Base-by-base conservation (phyloP, 2,888 invertebrate species). In the Parnassius apollo region DNA sequence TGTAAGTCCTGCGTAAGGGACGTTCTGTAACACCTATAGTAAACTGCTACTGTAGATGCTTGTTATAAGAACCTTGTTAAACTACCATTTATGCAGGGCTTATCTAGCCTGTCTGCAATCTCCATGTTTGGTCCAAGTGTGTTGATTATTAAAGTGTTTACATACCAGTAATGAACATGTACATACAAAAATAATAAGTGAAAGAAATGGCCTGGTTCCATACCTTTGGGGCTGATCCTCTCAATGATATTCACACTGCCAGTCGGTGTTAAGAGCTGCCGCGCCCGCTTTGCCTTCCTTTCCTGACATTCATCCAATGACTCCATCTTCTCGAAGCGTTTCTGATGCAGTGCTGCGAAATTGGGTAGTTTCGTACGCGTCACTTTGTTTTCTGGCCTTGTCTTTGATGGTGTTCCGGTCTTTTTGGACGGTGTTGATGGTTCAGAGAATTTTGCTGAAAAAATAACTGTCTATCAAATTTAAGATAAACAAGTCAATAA, bases 281-380 rank as follows among this genome's bases (percentile, higher is more conserved):
- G 73, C 0, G 93, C 93, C 2, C 93, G 76, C 69, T 77, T 74
- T 13, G 88, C 89, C 73, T 81, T 87, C 63, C 93, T 69, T 74
- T 82, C 76, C 76, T 93, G 89, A 74, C 94, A 93, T 73, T 95
- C 94, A 51, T 91, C 82, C 13, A 96, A 76, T 12, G 94, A 94
- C 84, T 95, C 95, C 94, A 95, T 94, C 82, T 93, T 93, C 42
- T 91, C 91, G 73, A 94, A 95, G 59, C 93, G 91, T 71, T 91
- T 93, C 77, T 94, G 91, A 75, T 96, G 96, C 59, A 96, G 91
- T 4, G 93, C 93, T 0, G 94, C 92, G 78, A 96, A 96, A 83
- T 96, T 94, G 0, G 96, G 96, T 76, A 95, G 80, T 82, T 93
- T 94, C 7, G 87, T 93, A 54, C 92, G 87, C 2, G 57, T 93